phyloP scores from a whole-genome alignment of 2,113 vertebrate genomes.

The Thalassarche chlororhynchos region DNA sequence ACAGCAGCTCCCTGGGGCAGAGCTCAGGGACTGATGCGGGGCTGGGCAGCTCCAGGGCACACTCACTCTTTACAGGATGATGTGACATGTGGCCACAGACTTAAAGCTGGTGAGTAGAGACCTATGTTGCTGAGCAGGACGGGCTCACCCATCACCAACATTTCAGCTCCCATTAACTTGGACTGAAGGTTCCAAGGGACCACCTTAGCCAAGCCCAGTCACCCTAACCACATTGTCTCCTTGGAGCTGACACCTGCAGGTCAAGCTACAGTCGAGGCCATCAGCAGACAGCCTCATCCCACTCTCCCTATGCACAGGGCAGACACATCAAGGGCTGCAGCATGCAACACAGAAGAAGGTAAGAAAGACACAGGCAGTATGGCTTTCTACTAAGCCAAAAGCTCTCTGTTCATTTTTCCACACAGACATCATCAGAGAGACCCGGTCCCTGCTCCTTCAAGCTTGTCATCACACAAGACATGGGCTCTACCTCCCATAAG shows the following conservation, averaged over 20 bases:
- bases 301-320: background rate
- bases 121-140: background rate
- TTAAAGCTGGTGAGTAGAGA: background rate
- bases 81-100: background rate
- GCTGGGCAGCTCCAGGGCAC: background rate
- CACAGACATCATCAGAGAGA: background rate
- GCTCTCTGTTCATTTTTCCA: background rate
- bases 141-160: background rate
- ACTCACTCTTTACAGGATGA: background rate
- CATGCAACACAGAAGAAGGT: background rate
- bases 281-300: background rate
- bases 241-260: background rate
- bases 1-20: background rate
- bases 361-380: background rate
- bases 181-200: background rate
- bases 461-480: background rate
- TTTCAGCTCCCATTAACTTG: background rate
- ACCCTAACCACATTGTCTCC: background rate
- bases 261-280: background rate
- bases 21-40: rapidly evolving
- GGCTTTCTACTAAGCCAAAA: background rate
- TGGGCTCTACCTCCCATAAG: background rate
- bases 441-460: background rate
- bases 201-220: background rate
- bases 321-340: background rate